Percentiles rank a stretch among this genome's conserved stretches.
These are phyloP conservation scores for Pseudomyrmex gracilis DNA, from an alignment of 1,140 invertebrate species.

Conservation along the genomic window DNA sequence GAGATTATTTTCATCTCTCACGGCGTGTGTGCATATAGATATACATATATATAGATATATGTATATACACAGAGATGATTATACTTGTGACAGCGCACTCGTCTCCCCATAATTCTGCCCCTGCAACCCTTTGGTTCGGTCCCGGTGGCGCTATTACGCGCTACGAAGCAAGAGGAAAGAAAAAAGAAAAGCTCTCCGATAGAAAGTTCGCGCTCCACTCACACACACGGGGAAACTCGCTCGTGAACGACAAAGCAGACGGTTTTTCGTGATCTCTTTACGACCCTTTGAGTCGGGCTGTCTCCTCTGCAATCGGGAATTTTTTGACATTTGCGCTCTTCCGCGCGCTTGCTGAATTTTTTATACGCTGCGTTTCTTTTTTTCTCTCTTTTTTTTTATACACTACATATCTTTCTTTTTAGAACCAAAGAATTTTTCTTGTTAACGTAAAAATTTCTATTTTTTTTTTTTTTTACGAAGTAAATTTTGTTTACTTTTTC, in stretches of 20 bases:
- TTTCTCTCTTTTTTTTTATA: neutral
- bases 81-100: conserved; percentile 32
- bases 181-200: neutral
- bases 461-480: neutral
- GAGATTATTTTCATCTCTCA: conserved; percentile 25
- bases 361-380: neutral
- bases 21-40: neutral
- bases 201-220: conserved; percentile 16
- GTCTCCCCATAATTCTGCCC: conserved; percentile 52
- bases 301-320: neutral
- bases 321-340: conserved; percentile 9
- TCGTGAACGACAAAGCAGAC: conserved; percentile 16
- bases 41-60: neutral
- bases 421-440: neutral
- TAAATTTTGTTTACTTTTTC: neutral
- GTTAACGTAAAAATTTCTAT: too few species aligned
- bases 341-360: neutral
- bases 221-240: conserved; percentile 2
- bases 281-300: conserved; percentile 10
- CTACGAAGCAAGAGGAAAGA: conserved; percentile 39
- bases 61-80: conserved; percentile 43
- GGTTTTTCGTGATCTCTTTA: conserved; percentile 49
- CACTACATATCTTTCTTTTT: neutral
- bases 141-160: conserved; percentile 43
- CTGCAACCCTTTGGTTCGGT: conserved; percentile 22